Evolutionary conservation across 2,797 vertebrate genomes (phyloP), one percentile per base, ranked within the genome.

Genomic region (Darevskia nairensis): DNA sequence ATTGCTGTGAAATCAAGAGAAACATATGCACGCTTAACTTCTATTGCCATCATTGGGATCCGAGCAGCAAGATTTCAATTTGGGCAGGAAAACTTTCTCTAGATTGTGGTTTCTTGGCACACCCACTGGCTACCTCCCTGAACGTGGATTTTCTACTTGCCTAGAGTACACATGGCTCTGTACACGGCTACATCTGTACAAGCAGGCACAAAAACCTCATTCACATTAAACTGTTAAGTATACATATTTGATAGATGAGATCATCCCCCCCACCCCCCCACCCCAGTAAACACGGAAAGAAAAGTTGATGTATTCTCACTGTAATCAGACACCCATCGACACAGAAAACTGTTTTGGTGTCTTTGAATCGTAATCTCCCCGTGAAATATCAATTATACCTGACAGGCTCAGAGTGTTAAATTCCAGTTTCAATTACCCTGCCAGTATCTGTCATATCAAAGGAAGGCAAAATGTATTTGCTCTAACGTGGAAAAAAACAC

Each of bases 291-390:
- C 17, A 50, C 0, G 1, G 64, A 86, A 88, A 86, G 55, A 89
- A 92, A 91, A 68, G 83, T 66, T 83, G 89, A 91, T 10, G 74
- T 50, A 89, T 32, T 92, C 84, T 86, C n/a, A 17, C 1, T 87
- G 89, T 68, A 89, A 93, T 83, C 76, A 89, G 93, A 79, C 84
- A 92, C 91, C 91, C 84, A 83, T 0, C 11, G 87, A 91, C 88
- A 90, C 2, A 81, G 83, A 87, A 89, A 90, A 88, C 83, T 84
- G 86, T 92, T 92, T 89, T 90, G 93, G 84, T 92, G 87, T 91
- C 87, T 78, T 69, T 66, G 90, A 89, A 87, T 46, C 59, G 87
- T 74, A 78, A 92, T 94, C 93, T 94, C 87, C 89, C 86, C 71
- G 1, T 41, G 91, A 93, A 93, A 87, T 85, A 94, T 90, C 93